phyloP scores from a whole-genome alignment of 2,888 invertebrate species.

The Sphaerophoria rueppellii region DNA sequence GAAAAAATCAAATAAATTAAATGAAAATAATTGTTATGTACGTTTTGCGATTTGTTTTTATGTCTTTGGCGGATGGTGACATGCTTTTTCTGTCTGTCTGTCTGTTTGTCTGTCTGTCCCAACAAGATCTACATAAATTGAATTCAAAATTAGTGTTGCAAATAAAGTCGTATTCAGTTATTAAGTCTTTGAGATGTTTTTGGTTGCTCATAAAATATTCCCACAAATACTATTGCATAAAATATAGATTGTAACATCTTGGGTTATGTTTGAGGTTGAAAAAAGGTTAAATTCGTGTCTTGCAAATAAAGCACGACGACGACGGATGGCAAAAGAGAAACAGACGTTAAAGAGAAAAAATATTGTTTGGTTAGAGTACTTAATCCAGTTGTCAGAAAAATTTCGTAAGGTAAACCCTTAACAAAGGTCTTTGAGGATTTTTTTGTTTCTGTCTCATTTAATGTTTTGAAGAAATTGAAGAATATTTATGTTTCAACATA shows the following conservation, averaged over 20 bases:
- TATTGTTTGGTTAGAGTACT: not conserved
- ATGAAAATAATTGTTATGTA: constrained; percentile 27
- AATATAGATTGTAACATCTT: not conserved
- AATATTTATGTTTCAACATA: no score
- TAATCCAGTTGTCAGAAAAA: constrained; percentile 5
- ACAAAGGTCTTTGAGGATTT: no score
- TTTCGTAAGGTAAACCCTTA: constrained; percentile 3
- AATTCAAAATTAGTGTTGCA: no score
- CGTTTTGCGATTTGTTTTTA: constrained; percentile 25
- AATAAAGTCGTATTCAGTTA: no score
- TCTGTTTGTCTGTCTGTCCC: not conserved
- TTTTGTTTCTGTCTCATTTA: no score
- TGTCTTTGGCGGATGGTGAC: constrained; percentile 38
- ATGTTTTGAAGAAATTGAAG: no score
- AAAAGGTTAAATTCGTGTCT: constrained; percentile 19
- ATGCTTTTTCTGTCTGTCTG: not conserved
- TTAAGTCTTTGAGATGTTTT: not conserved
- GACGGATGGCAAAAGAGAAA: no score
- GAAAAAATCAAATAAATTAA: constrained; percentile 25
- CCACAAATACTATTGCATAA: not conserved
- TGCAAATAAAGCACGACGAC: not conserved
- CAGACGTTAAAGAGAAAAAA: not conserved
- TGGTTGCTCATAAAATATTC: not conserved
- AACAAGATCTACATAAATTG: no score
- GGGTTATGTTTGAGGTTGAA: not conserved